Conservation (phyloP, 2,113 vertebrate species). For the Rhineura floridana region DNA sequence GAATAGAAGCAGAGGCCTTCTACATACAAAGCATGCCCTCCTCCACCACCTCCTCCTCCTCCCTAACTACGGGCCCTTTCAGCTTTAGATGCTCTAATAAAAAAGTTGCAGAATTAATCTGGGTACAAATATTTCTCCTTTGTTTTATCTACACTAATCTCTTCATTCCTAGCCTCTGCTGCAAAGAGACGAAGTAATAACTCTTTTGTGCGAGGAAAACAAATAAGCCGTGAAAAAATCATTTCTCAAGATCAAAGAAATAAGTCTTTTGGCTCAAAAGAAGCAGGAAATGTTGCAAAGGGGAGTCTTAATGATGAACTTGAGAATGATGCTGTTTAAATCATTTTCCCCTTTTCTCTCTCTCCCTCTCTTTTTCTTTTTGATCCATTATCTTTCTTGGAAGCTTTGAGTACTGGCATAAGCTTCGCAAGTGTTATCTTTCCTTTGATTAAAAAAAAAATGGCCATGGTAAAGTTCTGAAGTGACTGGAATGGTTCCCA, state of each 20-base stretch:
- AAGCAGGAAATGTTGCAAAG: slow-evolving; percentile 19
- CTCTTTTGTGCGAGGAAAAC: slow-evolving; percentile 32
- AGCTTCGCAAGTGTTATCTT: slow-evolving; percentile 21
- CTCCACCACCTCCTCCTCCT: neutral
- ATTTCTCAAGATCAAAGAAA: slow-evolving; percentile 46
- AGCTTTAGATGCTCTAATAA: neutral
- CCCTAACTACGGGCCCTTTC: neutral
- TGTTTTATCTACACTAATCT: slow-evolving; percentile 13
- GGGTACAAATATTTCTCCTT: neutral
- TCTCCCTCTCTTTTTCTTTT: neutral
- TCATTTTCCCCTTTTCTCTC: slow-evolving; percentile 16
- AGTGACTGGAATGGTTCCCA: slow-evolving; percentile 67
- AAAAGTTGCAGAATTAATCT: neutral
- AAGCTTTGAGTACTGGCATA: slow-evolving; percentile 53
- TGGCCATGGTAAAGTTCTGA: slow-evolving; percentile 50
- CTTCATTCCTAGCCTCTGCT: slow-evolving; percentile 37
- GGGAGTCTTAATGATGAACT: neutral
- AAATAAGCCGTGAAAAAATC: slow-evolving; percentile 40
- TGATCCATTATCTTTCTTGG: slow-evolving; percentile 58
- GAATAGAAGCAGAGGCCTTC: neutral
- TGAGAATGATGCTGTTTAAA: slow-evolving; percentile 31
- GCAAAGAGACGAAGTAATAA: slow-evolving; percentile 26
- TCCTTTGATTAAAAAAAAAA: slow-evolving; percentile 5
- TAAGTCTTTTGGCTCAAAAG: slow-evolving; percentile 16
- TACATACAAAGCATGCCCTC: neutral